Percentiles rank a stretch among this genome's conserved stretches.
Evolutionary conservation across 2,888 invertebrate genomes (phyloP).

Genomic region (Argyresthia albistria): DNA sequence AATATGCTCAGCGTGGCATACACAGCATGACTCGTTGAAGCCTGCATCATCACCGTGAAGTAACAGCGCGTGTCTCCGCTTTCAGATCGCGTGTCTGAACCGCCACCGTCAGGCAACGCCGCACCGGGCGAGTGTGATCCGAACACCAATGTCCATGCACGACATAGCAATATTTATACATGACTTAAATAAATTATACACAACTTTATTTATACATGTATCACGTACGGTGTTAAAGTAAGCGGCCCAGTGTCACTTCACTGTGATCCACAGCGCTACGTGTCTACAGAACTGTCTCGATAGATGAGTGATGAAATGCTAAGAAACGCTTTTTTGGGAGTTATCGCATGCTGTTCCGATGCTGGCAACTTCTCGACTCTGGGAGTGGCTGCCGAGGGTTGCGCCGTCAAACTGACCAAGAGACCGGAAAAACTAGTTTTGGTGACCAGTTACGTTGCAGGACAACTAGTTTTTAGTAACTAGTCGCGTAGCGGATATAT

Average conservation of each 20-base stretch:
- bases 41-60: conserved; percentile 11
- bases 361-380: conserved; percentile 2
- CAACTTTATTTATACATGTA: conserved; percentile 4
- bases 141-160: conserved; percentile 14
- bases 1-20: no score
- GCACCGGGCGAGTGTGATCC: conserved; percentile 2
- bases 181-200: conserved; percentile 13
- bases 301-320: conserved; percentile 31
- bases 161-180: conserved; percentile 23
- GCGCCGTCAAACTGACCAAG: no score
- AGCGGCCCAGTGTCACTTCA: conserved; percentile 9
- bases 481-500: no score
- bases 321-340: background rate
- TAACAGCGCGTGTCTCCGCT: no score
- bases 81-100: no score
- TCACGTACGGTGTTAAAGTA: conserved; percentile 7
- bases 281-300: conserved; percentile 14
- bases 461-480: no score
- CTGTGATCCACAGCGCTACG: conserved; percentile 17
- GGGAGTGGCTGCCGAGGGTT: no score
- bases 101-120: background rate
- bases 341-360: conserved; percentile 24
- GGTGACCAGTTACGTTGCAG: no score
- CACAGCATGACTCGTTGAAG: conserved; percentile 76
- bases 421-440: no score